Evolutionary conservation across 2,888 invertebrate genomes (phyloP).

Genomic region (Globia sparganii): DNA sequence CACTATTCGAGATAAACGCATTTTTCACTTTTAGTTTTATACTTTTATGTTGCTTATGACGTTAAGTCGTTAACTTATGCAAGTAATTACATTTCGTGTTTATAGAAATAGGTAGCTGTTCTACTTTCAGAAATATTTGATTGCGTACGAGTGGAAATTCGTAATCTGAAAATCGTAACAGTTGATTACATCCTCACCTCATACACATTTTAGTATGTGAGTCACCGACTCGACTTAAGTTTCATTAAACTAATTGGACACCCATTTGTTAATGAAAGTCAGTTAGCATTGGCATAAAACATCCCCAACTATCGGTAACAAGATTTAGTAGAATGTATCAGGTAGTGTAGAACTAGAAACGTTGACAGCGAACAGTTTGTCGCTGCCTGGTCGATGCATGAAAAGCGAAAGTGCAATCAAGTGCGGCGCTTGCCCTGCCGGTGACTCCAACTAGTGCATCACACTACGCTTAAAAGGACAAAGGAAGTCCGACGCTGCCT

Average conservation of each 20-base stretch:
- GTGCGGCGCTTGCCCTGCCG: conserved; percentile 68
- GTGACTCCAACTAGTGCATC: conserved; percentile 65
- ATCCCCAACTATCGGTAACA: conserved; percentile 9
- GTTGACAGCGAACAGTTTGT: conserved; percentile 54
- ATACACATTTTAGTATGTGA: background rate
- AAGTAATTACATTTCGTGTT: conserved; percentile 49
- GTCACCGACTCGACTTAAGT: conserved; percentile 10
- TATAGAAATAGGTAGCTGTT: conserved; percentile 45
- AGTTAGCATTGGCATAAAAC: conserved; percentile 2
- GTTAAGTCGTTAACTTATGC: conserved; percentile 52
- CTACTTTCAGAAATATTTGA: conserved; percentile 30
- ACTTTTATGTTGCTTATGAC: conserved; percentile 55
- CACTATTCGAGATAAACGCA: conserved; percentile 74
- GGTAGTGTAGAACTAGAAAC: conserved; percentile 51
- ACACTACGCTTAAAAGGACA: conserved; percentile 75
- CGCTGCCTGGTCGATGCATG: conserved; percentile 71
- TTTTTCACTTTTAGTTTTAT: conserved; percentile 66
- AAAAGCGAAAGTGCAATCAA: conserved; percentile 87
- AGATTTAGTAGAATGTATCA: conserved; percentile 42
- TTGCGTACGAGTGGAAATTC: conserved; percentile 23
- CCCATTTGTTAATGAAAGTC: conserved; percentile 24
- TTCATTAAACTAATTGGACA: conserved; percentile 26
- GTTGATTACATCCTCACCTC: conserved; percentile 2
- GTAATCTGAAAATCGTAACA: conserved; percentile 18
- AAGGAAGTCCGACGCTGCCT: conserved; percentile 73